phyloP scores from a whole-genome alignment of 2,888 invertebrate species.

The Himalopsyche tibetana region DNA sequence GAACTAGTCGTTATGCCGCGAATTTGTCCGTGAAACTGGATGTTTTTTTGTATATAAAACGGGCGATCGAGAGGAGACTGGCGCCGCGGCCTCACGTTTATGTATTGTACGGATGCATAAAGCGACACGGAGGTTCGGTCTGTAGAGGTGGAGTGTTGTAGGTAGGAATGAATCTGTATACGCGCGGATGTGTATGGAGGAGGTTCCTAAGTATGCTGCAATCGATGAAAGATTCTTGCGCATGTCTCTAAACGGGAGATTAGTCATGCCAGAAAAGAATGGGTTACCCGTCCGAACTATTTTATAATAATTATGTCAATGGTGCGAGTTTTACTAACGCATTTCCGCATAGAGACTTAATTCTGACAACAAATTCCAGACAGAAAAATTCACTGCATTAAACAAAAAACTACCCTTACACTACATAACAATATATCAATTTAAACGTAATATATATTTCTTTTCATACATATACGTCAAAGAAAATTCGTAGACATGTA shows the following conservation, averaged over 20 bases:
- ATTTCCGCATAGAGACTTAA: conserved; percentile 18
- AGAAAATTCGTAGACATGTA: conserved; percentile 6
- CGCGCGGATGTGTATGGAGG: conserved; percentile 26
- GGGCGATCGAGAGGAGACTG: conserved; percentile 55
- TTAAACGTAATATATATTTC: not conserved
- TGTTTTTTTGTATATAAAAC: conserved; percentile 48
- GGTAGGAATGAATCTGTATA: conserved; percentile 37
- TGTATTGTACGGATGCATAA: conserved; percentile 52
- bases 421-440: not conserved
- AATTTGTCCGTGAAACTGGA: conserved; percentile 53
- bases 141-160: not conserved
- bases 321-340: not conserved
- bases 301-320: conserved; percentile 47
- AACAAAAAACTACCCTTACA: not conserved
- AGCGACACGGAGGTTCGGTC: conserved; percentile 3
- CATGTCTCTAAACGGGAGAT: conserved; percentile 58
- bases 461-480: not conserved
- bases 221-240: conserved; percentile 63
- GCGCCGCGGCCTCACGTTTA: conserved; percentile 51
- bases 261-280: conserved; percentile 55
- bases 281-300: conserved; percentile 57
- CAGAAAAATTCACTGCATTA: not conserved
- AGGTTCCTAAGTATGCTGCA: conserved; percentile 48
- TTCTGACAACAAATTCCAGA: not conserved
- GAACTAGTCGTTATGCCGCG: conserved; percentile 23